Conservation (phyloP, 2,888 invertebrate genomes). For the Icerya purchasi region DNA sequence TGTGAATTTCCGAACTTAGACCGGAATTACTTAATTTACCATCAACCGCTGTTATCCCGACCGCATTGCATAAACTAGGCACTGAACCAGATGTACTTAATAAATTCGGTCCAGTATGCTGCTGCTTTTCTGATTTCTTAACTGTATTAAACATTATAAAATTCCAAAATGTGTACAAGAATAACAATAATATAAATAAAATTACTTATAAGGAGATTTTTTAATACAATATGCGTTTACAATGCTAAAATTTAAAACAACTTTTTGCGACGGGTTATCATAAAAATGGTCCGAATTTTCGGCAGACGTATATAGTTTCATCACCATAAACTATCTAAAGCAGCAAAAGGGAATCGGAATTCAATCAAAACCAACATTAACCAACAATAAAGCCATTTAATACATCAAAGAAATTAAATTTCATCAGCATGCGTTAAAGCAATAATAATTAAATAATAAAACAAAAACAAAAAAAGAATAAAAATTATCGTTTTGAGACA, state of each 20-base stretch:
- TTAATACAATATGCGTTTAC: not conserved
- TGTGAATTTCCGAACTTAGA: slow-evolving; percentile 11
- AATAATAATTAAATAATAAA: no score
- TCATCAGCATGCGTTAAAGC: no score
- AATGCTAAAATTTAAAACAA: not conserved
- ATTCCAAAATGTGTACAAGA: no score
- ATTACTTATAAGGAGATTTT: not conserved
- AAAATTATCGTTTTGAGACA: no score
- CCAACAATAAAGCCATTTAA: no score
- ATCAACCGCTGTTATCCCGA: not conserved
- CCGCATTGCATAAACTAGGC: slow-evolving; percentile 3
- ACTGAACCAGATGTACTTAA: slow-evolving; percentile 8
- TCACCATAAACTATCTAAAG: no score
- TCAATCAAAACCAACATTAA: no score
- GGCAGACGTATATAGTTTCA: no score
- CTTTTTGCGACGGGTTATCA: not conserved
- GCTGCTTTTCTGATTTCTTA: slow-evolving; percentile 6
- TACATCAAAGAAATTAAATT: no score
- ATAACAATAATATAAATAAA: not conserved
- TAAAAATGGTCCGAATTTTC: not conserved
- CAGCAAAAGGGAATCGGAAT: no score
- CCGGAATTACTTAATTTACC: slow-evolving; percentile 9
- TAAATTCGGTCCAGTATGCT: not conserved
- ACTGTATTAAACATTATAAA: no score
- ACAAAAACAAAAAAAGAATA: no score